These are phyloP conservation scores for Phylloscopus trochilus DNA, from an alignment of 2,113 vertebrate species.

Conservation along the genomic window DNA sequence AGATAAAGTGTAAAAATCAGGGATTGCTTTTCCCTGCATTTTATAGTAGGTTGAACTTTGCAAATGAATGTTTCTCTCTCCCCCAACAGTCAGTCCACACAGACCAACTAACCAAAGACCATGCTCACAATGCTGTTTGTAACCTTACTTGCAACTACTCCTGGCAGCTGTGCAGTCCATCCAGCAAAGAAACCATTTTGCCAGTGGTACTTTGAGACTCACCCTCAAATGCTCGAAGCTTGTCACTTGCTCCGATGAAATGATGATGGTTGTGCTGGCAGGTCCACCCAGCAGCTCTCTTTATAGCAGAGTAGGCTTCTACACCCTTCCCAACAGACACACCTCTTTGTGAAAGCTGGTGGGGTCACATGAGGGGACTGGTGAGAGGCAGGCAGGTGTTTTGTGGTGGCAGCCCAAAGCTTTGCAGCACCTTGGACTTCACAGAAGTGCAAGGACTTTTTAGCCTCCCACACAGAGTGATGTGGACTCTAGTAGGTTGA, in stretches of 20 bases:
- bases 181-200: not conserved
- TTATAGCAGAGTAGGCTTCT: not conserved
- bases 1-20: not conserved
- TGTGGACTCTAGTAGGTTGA: not conserved
- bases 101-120: not conserved
- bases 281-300: not conserved
- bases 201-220: not conserved
- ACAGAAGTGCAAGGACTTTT: not conserved
- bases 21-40: not conserved
- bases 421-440: not conserved
- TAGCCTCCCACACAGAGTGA: not conserved
- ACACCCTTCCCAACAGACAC: not conserved
- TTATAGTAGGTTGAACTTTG: not conserved
- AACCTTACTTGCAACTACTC: not conserved
- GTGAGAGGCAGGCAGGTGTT: not conserved
- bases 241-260: not conserved
- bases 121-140: not conserved
- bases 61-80: not conserved
- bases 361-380: not conserved
- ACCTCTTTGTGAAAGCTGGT: not conserved
- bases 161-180: not conserved
- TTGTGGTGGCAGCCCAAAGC: not conserved
- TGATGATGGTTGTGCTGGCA: not conserved
- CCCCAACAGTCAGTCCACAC: not conserved
- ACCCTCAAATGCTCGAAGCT: not conserved